Evolutionary conservation across 1,140 invertebrate species (phyloP).

Genomic region (Patella vulgata): DNA sequence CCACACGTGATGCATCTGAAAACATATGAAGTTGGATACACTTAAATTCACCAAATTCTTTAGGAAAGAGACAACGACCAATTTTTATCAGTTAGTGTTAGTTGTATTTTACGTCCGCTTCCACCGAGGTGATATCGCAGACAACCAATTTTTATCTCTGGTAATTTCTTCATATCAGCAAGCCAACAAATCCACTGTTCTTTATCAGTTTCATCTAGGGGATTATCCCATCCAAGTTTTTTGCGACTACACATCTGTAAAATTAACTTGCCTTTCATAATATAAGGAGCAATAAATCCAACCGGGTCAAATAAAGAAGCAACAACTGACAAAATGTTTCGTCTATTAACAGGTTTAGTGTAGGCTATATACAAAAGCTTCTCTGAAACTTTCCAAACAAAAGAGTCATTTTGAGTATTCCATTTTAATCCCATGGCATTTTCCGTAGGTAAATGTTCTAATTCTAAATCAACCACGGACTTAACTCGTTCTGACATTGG

Average conservation of each 20-base stretch:
- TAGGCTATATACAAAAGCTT: no score
- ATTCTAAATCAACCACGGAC: conserved; percentile 18
- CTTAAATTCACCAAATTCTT: conserved; percentile 26
- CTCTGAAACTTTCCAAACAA: no score
- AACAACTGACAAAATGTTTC: conserved; percentile 30
- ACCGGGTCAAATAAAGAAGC: conserved; percentile 34
- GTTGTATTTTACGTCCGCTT: no score
- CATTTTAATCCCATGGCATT: conserved; percentile 27
- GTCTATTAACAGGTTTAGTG: no score
- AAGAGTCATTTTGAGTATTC: no score
- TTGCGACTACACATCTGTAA: conserved; percentile 32
- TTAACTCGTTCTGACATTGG: no score
- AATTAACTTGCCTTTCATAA: conserved; percentile 30
- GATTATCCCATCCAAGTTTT: conserved; percentile 30
- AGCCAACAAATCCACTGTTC: conserved; percentile 26
- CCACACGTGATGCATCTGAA: conserved; percentile 36
- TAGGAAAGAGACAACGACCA: conserved; percentile 33
- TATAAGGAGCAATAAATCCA: conserved; percentile 30
- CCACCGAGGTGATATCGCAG: no score
- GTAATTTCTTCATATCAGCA: conserved; percentile 16
- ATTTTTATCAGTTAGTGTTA: no score
- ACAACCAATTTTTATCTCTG: conserved; percentile 18
- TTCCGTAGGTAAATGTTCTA: conserved; percentile 15
- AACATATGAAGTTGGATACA: conserved; percentile 38
- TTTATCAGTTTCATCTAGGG: conserved; percentile 18